Evolutionary conservation across 2,797 vertebrate species (phyloP).

Genomic region (Lagorchestes hirsutus): DNA sequence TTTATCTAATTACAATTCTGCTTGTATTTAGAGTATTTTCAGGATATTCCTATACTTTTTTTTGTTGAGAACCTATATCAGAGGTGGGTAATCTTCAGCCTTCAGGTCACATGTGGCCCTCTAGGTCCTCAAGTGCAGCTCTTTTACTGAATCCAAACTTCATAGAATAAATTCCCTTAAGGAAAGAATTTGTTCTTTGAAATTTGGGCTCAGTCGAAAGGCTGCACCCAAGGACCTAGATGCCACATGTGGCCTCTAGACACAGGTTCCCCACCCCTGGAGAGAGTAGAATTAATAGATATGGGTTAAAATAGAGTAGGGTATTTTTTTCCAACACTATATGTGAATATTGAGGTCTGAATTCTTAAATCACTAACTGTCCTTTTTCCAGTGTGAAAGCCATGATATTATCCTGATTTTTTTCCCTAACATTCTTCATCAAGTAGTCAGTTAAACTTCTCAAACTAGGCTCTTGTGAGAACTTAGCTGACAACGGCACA

Average conservation of each 20-base stretch:
- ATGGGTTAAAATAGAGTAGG: not conserved
- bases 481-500: not conserved
- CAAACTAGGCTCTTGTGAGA: slow-evolving; percentile 8
- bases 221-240: too few relatives aligned
- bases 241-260: too few relatives aligned
- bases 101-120: too few relatives aligned
- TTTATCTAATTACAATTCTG: not conserved
- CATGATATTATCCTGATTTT: not conserved
- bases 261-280: too few relatives aligned
- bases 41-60: not conserved
- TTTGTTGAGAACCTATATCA: not conserved
- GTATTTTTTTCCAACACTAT: not conserved
- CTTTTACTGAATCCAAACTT: too few relatives aligned
- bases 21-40: not conserved
- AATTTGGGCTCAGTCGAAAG: too few relatives aligned
- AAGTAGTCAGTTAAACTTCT: not conserved
- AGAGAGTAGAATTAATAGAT: not conserved
- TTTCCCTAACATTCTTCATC: not conserved
- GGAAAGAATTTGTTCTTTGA: too few relatives aligned
- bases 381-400: not conserved
- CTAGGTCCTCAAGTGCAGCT: too few relatives aligned
- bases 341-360: not conserved
- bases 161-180: too few relatives aligned
- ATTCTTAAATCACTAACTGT: not conserved
- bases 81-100: too few relatives aligned